Evolutionary conservation across 53 echinoderm and acorn worm genomes (phyloP), one percentile per base, ranked within the genome.

Genomic region (Hippasteria phrygiana): DNA sequence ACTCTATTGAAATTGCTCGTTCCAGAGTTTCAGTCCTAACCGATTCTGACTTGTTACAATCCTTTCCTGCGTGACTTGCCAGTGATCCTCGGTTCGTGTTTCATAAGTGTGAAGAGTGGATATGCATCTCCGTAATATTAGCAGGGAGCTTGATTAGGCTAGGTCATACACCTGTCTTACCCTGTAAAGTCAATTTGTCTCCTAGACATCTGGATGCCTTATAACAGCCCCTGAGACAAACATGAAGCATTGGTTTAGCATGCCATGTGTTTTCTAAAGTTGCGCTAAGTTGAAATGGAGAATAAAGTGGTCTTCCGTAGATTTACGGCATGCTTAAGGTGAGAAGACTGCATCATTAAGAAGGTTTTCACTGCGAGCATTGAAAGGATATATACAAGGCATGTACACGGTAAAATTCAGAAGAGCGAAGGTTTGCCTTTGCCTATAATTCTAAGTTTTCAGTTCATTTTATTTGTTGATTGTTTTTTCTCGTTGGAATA

Each of bases 51-150:
- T 22, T 78, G 55, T 78, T 78, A 78, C 55, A 78, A 78, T 46
- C 78, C 14, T 24, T 55, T 18, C 54, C 26, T 39, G 36, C 33
- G 42, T 39, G 41, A 79, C 14, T 28, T 32, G n/a, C 14, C 59
- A 26, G 48, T 29, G 79, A 79, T 62, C 56, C n/a, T 56, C 39
- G 77, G 22, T 56, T 77, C 79, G 56, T 14, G 79, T 79, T 79
- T 79, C 79, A 20, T 79, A 56, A 78, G 62, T 62, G 62, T 79
- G 18, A 55, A 1, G 20, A 56, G 28, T 33, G 17, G 78, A 12
- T 8, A 41, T 9, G 39, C 18, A 34, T 59, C 2, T 37, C 55
- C 29, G 36, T 26, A 26, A 67, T 16, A 16, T 36, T 35, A 67
- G 11, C 34, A 20, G 16, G 69, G 32, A 18, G 69, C 3, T 36